Base-by-base conservation (phyloP, 64 coral and sea anemone genomes). In the Actinia tenebrosa region DNA sequence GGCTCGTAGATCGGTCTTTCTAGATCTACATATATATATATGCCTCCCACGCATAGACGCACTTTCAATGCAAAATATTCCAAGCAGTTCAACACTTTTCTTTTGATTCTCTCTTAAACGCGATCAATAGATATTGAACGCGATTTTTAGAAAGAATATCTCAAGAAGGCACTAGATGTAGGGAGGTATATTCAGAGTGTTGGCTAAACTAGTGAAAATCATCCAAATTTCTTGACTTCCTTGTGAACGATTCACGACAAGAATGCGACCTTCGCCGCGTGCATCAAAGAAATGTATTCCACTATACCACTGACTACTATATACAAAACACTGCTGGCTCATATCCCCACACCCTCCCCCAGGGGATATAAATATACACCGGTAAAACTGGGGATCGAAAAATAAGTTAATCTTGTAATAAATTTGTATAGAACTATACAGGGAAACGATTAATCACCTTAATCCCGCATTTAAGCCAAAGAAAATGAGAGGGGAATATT, bases 51-150 rank as follows among this genome's bases (percentile, higher is more conserved):
- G 69, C 69, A 75, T 75, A 27, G 11, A 75, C 69, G 69, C 25
- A 75, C 69, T 75, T 75, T 75, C 69, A 43, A 75, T 75, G 69
- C 69, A n/a, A 75, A 75, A 75, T 75, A 75, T 75, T 75, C n/a
- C 10, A 75, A 75, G 27, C 69, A 75, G 69, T 75, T 42, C 69
- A 75, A 11, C 20, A 18, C 69, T 16, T 75, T 75, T 14, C 69
- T 42, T 42, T 75, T 11, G 26, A 58, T 58, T 58, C 56, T 58
- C 10, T 75, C 27, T 26, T 0, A 37, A 18, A 30, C 69, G n/a
- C 7, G 26, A 75, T 75, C 26, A 5, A 25, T 30, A n/a, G 15
- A 66, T 75, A 3, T 75, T 42, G n/a, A 42, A 42, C 11, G 10
- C 13, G 10, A 9, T 4, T 75, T 16, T 30, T 25, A 30, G 22